phyloP scores from a whole-genome alignment of 2,888 invertebrate genomes.

The Andrena chrysosceles region DNA sequence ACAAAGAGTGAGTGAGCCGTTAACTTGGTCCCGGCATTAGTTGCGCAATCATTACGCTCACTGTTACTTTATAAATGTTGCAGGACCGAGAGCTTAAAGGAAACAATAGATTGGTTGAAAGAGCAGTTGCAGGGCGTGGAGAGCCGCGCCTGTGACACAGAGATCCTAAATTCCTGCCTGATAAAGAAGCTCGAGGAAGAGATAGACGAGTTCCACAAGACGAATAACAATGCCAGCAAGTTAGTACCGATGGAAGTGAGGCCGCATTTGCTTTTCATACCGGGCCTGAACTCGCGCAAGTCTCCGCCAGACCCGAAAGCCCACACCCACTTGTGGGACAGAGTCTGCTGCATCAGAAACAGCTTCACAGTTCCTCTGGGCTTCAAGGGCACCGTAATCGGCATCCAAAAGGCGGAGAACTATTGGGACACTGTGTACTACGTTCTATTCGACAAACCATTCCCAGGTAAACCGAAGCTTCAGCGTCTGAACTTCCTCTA shows the following conservation, averaged over 20 bases:
- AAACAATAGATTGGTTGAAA: conserved; percentile 89
- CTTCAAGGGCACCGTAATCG: conserved; percentile 94
- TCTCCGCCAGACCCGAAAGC: conserved; percentile 89
- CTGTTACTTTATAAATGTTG: conserved; percentile 36
- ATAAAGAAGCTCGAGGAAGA: conserved; percentile 86
- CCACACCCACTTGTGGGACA: conserved; percentile 91
- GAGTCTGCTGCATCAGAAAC: conserved; percentile 92
- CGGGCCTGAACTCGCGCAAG: conserved; percentile 86
- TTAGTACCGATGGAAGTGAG: conserved; percentile 91
- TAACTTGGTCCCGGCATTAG: background rate
- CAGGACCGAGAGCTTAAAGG: conserved; percentile 85
- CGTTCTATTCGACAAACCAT: conserved; percentile 92
- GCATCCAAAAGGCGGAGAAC: conserved; percentile 86
- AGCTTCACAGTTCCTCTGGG: conserved; percentile 93
- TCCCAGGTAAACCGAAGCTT: conserved; percentile 84
- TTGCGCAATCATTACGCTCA: conserved; percentile 26
- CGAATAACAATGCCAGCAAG: conserved; percentile 82
- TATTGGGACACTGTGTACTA: conserved; percentile 89
- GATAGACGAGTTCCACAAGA: conserved; percentile 81
- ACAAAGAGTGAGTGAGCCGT: conserved; percentile 85
- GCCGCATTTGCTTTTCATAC: conserved; percentile 91
- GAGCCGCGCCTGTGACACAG: conserved; percentile 89
- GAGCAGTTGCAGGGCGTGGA: conserved; percentile 87
- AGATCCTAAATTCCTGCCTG: conserved; percentile 89
- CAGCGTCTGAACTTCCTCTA: background rate